Percentiles rank a stretch among this genome's conserved stretches.
These are phyloP conservation scores for human DNA, from an alignment of 2,113 vertebrate genomes.

Conservation along the genomic window GRCh38 chr2:59684001-59684500, in stretches of 20 bases:
- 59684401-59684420: slow-evolving; percentile 11
- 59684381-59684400: slow-evolving; percentile 61
- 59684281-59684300: slow-evolving; percentile 62
- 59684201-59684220: neutral
- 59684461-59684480: slow-evolving; percentile 42
- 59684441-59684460: neutral
- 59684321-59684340: slow-evolving; percentile 69
- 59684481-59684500: slow-evolving; percentile 34
- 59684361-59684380: slow-evolving; percentile 66
- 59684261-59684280: slow-evolving; percentile 64
- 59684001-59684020: slow-evolving; percentile 27
- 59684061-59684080: neutral
- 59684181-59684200: neutral
- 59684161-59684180: slow-evolving; percentile 38
- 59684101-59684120: neutral
- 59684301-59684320: slow-evolving; percentile 68
- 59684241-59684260: slow-evolving; percentile 31
- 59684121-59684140: neutral
- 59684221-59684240: neutral
- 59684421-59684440: neutral
- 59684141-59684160: neutral
- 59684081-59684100: neutral
- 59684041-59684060: neutral
- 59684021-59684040: neutral
- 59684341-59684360: slow-evolving; percentile 72